A percentile compares a stretch with the other conserved stretches of the same genome.
Conservation (phyloP, 2,113 vertebrate species). For the Gopherus flavomarginatus region DNA sequence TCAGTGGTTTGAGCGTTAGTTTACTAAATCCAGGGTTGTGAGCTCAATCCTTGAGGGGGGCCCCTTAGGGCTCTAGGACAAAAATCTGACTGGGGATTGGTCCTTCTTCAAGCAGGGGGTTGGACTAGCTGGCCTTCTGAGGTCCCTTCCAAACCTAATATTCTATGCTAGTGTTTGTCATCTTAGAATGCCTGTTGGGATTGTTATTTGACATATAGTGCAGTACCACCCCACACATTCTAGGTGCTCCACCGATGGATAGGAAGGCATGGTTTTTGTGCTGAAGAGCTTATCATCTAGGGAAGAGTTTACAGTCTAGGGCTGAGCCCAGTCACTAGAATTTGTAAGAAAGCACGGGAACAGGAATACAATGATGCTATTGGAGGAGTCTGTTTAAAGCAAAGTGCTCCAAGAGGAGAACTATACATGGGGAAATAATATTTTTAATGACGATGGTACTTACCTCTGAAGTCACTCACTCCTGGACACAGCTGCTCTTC, state of each 20-base stretch:
- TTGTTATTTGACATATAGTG: background rate
- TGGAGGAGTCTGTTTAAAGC: background rate
- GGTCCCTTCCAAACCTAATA: too few relatives aligned
- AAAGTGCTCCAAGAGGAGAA: background rate
- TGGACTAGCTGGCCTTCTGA: too few relatives aligned
- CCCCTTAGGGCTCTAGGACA: too few relatives aligned
- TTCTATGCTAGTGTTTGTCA: background rate
- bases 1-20: too few relatives aligned
- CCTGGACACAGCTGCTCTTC: conserved; percentile 83
- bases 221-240: background rate
- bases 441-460: background rate
- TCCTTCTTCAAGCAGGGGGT: too few relatives aligned
- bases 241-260: background rate
- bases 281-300: background rate
- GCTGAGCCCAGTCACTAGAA: background rate
- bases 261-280: background rate
- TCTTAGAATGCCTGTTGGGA: background rate
- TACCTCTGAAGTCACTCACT: conserved; percentile 78
- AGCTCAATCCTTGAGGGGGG: too few relatives aligned
- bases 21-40: too few relatives aligned
- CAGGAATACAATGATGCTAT: background rate
- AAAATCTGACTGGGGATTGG: too few relatives aligned
- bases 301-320: background rate
- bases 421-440: accelerated
- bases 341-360: background rate